Base-by-base conservation (phyloP, 2,113 vertebrate genomes). In the Sula dactylatra region DNA sequence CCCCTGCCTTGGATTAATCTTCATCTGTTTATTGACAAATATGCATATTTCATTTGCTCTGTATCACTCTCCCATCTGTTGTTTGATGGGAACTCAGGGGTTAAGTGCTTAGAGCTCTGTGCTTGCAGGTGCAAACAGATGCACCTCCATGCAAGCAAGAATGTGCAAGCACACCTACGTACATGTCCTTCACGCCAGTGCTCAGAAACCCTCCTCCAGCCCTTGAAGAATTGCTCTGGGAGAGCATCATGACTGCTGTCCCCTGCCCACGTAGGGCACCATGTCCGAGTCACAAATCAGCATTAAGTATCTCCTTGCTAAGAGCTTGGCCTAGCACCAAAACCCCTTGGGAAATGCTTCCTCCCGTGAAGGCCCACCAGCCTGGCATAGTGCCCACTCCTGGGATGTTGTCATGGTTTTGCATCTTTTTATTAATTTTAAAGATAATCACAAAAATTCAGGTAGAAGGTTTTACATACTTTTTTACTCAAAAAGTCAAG, bases 101-200 rank as follows among this genome's bases (percentile, higher is more conserved):
- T 61, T 34, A 19, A 67, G 24, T 3, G 49, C 69, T 52, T 7
- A 1, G 36, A 72, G 47, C 26, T 71, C 67, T 25, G 31, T 1
- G 16, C 22, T 38, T 24, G 32, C 64, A 59, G 67, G 25, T 20
- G 25, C 27, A 27, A 61, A 13, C 31, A 36, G 61, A 78, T 44
- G 71, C 26, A 17, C 17, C 47, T 65, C 32, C 14, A 5, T 4
- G 13, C 34, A n/a, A 64, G 38, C 24, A 24, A 32, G 31, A 9
- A 25, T 3, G 27, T 34, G 62, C 36, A 11, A 44, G 62, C 45
- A 34, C 42, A 5, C 4, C 9, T 3, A 4, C 49, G 56, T 21
- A 56, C 4, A 0, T 4, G 11, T 16, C 58, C 64, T 78, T 42
- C 58, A 27, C 3, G 1, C 7, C 31, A 27, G 34, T 1, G 13